Percentiles rank a stretch among this genome's conserved stretches.
phyloP scores from a whole-genome alignment of 2,113 vertebrate species.

The Cyprinodon variegatus region DNA sequence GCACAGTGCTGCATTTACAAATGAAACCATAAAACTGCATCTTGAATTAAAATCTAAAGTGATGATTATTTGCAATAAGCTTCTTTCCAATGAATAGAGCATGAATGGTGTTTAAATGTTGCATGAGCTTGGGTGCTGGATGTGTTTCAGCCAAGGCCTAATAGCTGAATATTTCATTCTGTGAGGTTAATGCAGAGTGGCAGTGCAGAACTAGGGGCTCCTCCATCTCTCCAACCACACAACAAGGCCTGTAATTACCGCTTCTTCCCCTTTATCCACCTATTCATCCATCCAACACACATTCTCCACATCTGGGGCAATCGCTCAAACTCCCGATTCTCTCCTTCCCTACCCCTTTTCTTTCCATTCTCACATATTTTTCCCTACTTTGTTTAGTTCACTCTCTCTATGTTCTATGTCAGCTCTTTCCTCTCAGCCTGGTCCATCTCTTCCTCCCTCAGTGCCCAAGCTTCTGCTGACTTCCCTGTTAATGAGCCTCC shows the following conservation, averaged over 20 bases:
- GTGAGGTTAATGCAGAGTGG: conserved; percentile 65
- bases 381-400: neutral
- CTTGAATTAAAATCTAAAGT: conserved; percentile 40
- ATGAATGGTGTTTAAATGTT: conserved; percentile 73
- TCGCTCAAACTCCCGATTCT: conserved; percentile 48
- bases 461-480: conserved; percentile 20
- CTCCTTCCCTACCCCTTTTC: conserved; percentile 3
- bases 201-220: conserved; percentile 44
- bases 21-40: conserved; percentile 6
- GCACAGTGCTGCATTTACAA: conserved; percentile 24
- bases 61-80: conserved; percentile 50
- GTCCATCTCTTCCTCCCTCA: conserved; percentile 35
- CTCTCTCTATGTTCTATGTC: neutral
- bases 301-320: conserved; percentile 21
- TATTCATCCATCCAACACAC: conserved; percentile 31
- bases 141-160: conserved; percentile 64
- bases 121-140: conserved; percentile 64
- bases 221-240: conserved; percentile 45
- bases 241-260: conserved; percentile 61
- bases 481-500: conserved; percentile 47
- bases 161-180: conserved; percentile 73
- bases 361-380: conserved; percentile 12
- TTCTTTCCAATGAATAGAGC: conserved; percentile 72
- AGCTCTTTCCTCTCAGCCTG: conserved; percentile 10
- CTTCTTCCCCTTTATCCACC: conserved; percentile 41